phyloP scores from a whole-genome alignment of 64 coral and sea anemone species.

The Pachyseris speciosa region DNA sequence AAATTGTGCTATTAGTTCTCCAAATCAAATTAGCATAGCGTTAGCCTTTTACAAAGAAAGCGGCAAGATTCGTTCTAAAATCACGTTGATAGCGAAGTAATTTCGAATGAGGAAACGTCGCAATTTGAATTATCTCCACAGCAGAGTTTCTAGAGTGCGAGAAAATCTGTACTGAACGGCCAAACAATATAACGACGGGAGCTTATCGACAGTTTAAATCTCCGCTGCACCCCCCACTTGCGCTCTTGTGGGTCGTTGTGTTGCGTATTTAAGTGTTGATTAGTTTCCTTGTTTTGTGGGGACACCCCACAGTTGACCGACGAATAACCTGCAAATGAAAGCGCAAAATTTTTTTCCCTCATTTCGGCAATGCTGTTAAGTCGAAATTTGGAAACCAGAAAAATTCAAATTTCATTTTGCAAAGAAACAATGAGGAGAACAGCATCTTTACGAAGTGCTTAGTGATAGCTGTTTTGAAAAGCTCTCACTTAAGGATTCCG shows the following conservation, averaged over 20 bases:
- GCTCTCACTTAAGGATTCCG: too few species aligned
- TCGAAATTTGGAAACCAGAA: not conserved
- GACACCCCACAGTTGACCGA: not conserved
- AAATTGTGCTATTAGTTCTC: not conserved
- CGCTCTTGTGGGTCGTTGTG: not conserved
- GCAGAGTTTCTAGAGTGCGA: not conserved
- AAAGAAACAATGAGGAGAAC: not conserved
- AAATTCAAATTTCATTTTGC: not conserved
- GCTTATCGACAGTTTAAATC: not conserved
- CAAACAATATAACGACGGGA: slow-evolving; percentile 3
- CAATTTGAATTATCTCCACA: too few species aligned
- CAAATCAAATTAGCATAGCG: not conserved
- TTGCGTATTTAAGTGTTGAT: not conserved
- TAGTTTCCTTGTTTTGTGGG: not conserved
- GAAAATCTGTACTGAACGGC: not conserved
- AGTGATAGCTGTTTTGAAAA: too few species aligned
- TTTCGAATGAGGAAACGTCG: not conserved
- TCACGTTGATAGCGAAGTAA: not conserved
- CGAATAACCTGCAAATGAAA: not conserved
- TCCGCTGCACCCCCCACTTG: not conserved
- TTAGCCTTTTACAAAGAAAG: slow-evolving; percentile 1
- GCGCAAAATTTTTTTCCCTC: not conserved
- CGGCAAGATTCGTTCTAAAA: not conserved
- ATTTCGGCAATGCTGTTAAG: not conserved
- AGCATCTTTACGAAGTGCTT: not conserved